Evolutionary conservation across 2,113 vertebrate genomes (phyloP), one percentile per base, ranked within the genome.

Genomic region (Hippocampus comes): DNA sequence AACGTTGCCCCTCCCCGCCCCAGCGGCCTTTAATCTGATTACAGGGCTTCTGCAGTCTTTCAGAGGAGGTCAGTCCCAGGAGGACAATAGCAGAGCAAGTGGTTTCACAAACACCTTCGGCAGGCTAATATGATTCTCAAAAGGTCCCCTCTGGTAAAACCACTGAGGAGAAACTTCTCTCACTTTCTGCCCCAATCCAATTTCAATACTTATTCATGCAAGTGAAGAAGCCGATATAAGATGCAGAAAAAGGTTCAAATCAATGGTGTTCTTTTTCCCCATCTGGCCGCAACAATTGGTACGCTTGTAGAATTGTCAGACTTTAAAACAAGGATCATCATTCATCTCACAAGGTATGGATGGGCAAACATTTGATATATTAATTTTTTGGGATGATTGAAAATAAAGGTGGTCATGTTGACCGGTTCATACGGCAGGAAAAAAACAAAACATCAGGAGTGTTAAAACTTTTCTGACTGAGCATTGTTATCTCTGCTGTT

Each of bases 21-120:
- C 88, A 82, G 91, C 91, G 87, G 88, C 91, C 89, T 94, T 96
- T 98, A 98, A 99, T 99, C 95, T 98, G 96, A 98, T 98, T 97
- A 98, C 93, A 96, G 93, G 95, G 90, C 91, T 92, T 96, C 93
- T 92, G 93, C 91, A 92, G 77, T 92, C 94, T 93, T 94, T 91
- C 88, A 93, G 87, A 87, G 81, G 82, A 89, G 89, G 82, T 88
- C 76, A 78, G 88, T 88, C 87, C 86, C 83, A 78, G 78, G 76
- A 84, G 90, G 85, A 93, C 92, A 94, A 94, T 91, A 80, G 90
- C 69, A 82, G 89, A 87, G 80, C 91, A 92, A 93, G 91, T 90
- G 91, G 91, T 88, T 92, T 93, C 87, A 91, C 71, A 82, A 91
- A 90, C 89, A 89, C 83, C 81, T 89, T 89, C 85, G 75, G 79